Percentiles rank a stretch among this genome's conserved stretches.
Conservation (phyloP, 2,888 invertebrate species). For the Lucinisca nassula region DNA sequence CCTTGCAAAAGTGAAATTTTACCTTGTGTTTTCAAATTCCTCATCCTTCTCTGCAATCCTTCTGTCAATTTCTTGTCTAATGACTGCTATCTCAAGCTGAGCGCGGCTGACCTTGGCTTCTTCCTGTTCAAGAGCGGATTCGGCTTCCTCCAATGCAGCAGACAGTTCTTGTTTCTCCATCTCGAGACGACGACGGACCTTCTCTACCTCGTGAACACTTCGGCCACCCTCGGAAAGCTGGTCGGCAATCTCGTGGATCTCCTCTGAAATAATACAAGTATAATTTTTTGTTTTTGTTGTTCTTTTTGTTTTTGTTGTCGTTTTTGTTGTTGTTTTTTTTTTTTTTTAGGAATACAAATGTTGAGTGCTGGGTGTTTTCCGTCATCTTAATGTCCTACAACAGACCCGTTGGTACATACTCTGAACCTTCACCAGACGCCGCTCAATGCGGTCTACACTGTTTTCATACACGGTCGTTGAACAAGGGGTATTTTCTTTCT, state of each 20-base stretch:
- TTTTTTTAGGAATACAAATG: no score
- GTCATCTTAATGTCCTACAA: no score
- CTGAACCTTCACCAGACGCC: no score
- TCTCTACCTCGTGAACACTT: constrained; percentile 99
- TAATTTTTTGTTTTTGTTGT: background rate
- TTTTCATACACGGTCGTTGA: no score
- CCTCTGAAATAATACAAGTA: constrained; percentile 90
- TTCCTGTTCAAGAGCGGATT: constrained; percentile 99
- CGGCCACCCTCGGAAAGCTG: constrained; percentile 99
- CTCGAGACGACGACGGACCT: constrained; percentile 99
- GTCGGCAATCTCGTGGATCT: constrained; percentile 99
- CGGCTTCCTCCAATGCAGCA: constrained; percentile 99
- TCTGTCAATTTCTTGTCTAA: constrained; percentile 99
- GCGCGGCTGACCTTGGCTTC: constrained; percentile 97
- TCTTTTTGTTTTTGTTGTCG: background rate
- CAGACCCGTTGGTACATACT: no score
- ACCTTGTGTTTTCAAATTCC: constrained; percentile 99
- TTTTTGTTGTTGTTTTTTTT: no score
- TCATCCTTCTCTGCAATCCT: constrained; percentile 99
- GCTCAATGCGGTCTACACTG: no score
- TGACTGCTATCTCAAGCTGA: constrained; percentile 99
- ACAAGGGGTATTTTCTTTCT: no score
- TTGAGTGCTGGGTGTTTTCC: no score
- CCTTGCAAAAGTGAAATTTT: no score
- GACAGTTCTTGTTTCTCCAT: constrained; percentile 99